Conservation (phyloP, 2,113 vertebrate genomes). For the Psittacara wagleri region DNA sequence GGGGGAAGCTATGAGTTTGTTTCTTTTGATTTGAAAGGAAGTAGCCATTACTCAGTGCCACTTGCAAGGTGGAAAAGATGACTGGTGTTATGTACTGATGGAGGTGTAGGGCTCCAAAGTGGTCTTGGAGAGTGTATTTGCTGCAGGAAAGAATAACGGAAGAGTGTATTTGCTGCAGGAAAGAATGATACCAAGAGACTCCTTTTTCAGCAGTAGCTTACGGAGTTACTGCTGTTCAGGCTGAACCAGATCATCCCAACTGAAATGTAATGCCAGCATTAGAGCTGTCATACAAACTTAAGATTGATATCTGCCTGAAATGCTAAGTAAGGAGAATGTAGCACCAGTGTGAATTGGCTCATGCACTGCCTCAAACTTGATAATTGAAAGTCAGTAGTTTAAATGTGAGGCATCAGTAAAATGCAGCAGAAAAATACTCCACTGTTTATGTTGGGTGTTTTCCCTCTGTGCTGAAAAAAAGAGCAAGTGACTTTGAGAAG, state of each 20-base stretch:
- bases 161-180: not conserved
- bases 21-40: not conserved
- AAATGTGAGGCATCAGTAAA: not conserved
- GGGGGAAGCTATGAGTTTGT: not conserved
- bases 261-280: not conserved
- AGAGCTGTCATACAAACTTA: not conserved
- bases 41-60: fast-evolving
- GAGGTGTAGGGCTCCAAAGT: not conserved
- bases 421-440: not conserved
- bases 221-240: not conserved
- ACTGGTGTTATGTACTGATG: not conserved
- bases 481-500: not conserved
- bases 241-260: not conserved
- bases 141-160: not conserved
- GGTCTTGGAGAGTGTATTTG: not conserved
- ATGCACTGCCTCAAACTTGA: fast-evolving
- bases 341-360: not conserved
- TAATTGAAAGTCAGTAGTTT: not conserved
- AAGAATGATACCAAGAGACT: not conserved
- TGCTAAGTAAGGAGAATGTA: not conserved
- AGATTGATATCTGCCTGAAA: not conserved
- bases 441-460: not conserved
- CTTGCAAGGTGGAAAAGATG: not conserved
- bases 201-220: not conserved
- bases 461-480: not conserved